Evolutionary conservation across 2,888 invertebrate species (phyloP).

Genomic region (Tryphoninae sp.): DNA sequence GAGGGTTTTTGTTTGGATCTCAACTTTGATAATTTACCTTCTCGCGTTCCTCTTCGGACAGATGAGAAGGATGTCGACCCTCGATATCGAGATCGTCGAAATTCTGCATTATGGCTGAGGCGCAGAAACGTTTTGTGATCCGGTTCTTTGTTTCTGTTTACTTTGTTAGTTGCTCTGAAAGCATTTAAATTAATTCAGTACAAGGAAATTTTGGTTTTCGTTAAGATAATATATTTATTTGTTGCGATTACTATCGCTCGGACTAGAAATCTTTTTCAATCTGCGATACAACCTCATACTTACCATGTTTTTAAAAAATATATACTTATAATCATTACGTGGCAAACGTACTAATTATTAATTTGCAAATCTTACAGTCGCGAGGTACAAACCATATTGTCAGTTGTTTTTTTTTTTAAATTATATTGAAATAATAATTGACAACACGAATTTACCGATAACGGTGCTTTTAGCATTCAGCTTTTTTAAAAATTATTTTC

Average conservation of each 20-base stretch:
- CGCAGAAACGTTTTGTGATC: slow-evolving; percentile 3
- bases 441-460: background rate
- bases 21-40: slow-evolving; percentile 75
- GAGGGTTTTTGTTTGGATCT: slow-evolving; percentile 25
- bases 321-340: background rate
- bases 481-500: background rate
- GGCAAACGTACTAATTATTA: slow-evolving; percentile 8
- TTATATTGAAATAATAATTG: background rate
- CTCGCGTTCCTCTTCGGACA: slow-evolving; percentile 79
- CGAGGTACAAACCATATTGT: background rate
- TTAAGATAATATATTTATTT: background rate
- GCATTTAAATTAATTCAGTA: slow-evolving; percentile 7
- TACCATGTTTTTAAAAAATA: slow-evolving; percentile 43
- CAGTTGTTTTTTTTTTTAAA: background rate
- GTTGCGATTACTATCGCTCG: background rate
- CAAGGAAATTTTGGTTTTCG: background rate
- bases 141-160: slow-evolving; percentile 6
- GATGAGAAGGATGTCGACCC: slow-evolving; percentile 79
- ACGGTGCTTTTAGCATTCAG: background rate
- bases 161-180: slow-evolving; percentile 34
- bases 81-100: slow-evolving; percentile 81
- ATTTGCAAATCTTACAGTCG: background rate
- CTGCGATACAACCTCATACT: slow-evolving; percentile 59
- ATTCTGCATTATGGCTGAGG: slow-evolving; percentile 75
- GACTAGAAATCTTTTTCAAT: slow-evolving; percentile 9